A percentile compares a stretch with the other conserved stretches of the same genome.
phyloP scores from a whole-genome alignment of 2,797 vertebrate species.

The Echeneis naucrates region DNA sequence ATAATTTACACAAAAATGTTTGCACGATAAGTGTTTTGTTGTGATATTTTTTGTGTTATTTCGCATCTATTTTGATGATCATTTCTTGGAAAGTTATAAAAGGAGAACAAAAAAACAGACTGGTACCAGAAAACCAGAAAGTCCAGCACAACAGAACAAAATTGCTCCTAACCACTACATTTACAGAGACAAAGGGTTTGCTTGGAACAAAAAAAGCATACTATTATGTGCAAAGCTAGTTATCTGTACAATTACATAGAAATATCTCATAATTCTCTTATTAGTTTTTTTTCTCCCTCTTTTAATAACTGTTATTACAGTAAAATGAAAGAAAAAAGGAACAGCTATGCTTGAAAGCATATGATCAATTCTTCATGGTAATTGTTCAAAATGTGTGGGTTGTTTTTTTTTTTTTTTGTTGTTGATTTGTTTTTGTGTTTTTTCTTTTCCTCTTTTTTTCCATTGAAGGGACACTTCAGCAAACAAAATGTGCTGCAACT shows the following conservation, averaged over 20 bases:
- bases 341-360: slow-evolving; percentile 90
- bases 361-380: slow-evolving; percentile 87
- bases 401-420: slow-evolving; percentile 63
- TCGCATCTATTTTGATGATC: slow-evolving; percentile 76
- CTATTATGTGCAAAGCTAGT: slow-evolving; percentile 97
- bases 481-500: slow-evolving; percentile 84
- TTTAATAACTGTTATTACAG: slow-evolving; percentile 92
- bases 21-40: slow-evolving; percentile 75
- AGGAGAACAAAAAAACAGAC: slow-evolving; percentile 68
- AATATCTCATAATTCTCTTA: slow-evolving; percentile 93
- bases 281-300: slow-evolving; percentile 89
- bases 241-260: slow-evolving; percentile 99
- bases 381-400: slow-evolving; percentile 80
- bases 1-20: slow-evolving; percentile 79
- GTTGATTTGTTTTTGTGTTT: slow-evolving; percentile 33
- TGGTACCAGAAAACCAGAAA: slow-evolving; percentile 90
- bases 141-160: slow-evolving; percentile 93
- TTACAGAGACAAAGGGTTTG: slow-evolving; percentile 94
- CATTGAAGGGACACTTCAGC: slow-evolving; percentile 84
- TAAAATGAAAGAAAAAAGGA: slow-evolving; percentile 89
- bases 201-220: slow-evolving; percentile 93
- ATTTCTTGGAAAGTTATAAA: slow-evolving; percentile 76
- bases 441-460: slow-evolving; percentile 55
- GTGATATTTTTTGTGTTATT: slow-evolving; percentile 75
- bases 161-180: slow-evolving; percentile 90